These are phyloP conservation scores for Caracal caracal DNA, from an alignment of 2,113 vertebrate genomes.

Conservation along the genomic window DNA sequence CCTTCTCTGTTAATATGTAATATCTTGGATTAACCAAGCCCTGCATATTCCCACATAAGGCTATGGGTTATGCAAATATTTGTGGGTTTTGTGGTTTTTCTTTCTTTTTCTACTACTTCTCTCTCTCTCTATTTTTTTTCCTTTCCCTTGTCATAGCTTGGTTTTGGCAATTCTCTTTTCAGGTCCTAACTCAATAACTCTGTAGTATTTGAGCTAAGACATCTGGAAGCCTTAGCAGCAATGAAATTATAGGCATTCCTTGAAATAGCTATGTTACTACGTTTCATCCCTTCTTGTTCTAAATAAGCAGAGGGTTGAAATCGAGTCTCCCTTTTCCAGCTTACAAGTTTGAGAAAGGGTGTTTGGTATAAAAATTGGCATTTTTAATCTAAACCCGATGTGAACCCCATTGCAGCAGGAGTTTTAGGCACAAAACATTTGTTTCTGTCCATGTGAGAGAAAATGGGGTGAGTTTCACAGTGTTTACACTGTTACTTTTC, in stretches of 20 bases:
- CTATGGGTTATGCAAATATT: not conserved
- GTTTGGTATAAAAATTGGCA: not conserved
- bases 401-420: not conserved
- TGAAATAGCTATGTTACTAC: not conserved
- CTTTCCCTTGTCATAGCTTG: not conserved
- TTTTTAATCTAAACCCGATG: not conserved
- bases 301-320: conserved; percentile 3
- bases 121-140: no score
- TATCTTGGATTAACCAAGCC: not conserved
- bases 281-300: not conserved
- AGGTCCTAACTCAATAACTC: not conserved
- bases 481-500: not conserved
- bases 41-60: not conserved
- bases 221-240: conserved; percentile 4
- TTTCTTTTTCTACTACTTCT: not conserved
- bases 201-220: not conserved
- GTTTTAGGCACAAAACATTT: not conserved
- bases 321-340: not conserved
- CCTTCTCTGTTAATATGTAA: not conserved
- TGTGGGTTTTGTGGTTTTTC: not conserved
- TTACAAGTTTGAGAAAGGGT: not conserved
- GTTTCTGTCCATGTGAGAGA: not conserved
- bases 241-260: conserved; percentile 4
- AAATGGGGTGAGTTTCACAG: not conserved
- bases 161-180: not conserved